These are phyloP conservation scores for Philonicus albiceps DNA, from an alignment of 2,888 invertebrate genomes.

Conservation along the genomic window DNA sequence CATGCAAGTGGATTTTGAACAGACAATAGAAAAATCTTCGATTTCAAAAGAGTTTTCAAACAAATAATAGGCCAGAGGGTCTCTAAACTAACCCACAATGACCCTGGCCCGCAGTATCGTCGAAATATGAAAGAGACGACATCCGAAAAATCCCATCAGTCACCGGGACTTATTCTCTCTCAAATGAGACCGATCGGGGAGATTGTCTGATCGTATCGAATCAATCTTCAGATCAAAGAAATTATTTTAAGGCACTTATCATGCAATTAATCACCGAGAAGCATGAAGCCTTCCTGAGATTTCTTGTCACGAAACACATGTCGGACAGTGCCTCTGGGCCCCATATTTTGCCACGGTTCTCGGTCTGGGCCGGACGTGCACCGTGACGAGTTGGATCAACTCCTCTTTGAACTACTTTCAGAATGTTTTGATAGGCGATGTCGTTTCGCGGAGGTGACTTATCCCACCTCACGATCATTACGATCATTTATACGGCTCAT, in stretches of 20 bases:
- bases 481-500: background rate
- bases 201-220: slow-evolving; percentile 11
- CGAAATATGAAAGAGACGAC: background rate
- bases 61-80: background rate
- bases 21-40: background rate
- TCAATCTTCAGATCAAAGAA: slow-evolving; percentile 6
- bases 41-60: background rate
- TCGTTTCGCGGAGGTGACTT: slow-evolving; percentile 3
- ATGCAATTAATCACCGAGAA: slow-evolving; percentile 18
- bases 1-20: background rate
- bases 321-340: background rate
- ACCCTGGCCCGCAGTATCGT: background rate
- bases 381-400: slow-evolving; percentile 16
- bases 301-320: slow-evolving; percentile 27
- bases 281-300: slow-evolving; percentile 27
- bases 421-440: background rate
- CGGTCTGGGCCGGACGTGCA: background rate
- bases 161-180: background rate
- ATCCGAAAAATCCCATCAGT: background rate
- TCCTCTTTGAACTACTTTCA: slow-evolving; percentile 13
- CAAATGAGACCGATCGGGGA: background rate
- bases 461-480: slow-evolving; percentile 26
- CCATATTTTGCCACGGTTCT: background rate
- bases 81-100: background rate
- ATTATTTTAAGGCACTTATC: slow-evolving; percentile 15